These are phyloP conservation scores for Hydractinia echinata DNA, from an alignment of 30 jellyfish, hydroid and myxozoan species.

Conservation along the genomic window DNA sequence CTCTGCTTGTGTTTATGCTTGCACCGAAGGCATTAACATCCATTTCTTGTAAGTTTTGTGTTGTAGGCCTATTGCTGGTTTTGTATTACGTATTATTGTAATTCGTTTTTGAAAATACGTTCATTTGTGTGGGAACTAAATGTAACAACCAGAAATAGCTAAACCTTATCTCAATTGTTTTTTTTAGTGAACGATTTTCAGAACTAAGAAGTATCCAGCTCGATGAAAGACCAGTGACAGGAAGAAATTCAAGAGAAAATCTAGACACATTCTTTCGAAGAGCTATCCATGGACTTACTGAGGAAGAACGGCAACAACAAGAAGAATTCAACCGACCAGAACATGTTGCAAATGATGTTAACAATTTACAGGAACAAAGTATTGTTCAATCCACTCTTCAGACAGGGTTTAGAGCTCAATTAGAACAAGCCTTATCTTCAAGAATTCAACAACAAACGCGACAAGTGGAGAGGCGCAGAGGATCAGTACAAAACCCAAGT, in stretches of 20 bases:
- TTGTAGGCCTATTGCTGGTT: no score
- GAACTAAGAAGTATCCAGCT: conserved; percentile 69
- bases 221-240: conserved; percentile 75
- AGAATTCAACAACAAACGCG: neutral
- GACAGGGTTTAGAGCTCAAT: conserved; percentile 51
- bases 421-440: conserved; percentile 37
- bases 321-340: conserved; percentile 38
- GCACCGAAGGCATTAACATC: no score
- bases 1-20: no score
- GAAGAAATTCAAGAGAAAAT: conserved; percentile 64
- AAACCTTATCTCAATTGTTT: neutral
- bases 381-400: conserved; percentile 67
- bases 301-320: conserved; percentile 16
- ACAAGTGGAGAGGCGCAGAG: neutral
- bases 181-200: conserved; percentile 62
- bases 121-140: neutral
- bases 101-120: no score
- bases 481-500: neutral
- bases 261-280: conserved; percentile 53
- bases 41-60: no score
- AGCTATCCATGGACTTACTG: conserved; percentile 42
- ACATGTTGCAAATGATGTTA: conserved; percentile 60
- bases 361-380: conserved; percentile 58
- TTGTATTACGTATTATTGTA: no score
- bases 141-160: neutral